Evolutionary conservation across 2,888 invertebrate species (phyloP), one percentile per base, ranked within the genome.

Genomic region (Tenthredo scrophulariae): DNA sequence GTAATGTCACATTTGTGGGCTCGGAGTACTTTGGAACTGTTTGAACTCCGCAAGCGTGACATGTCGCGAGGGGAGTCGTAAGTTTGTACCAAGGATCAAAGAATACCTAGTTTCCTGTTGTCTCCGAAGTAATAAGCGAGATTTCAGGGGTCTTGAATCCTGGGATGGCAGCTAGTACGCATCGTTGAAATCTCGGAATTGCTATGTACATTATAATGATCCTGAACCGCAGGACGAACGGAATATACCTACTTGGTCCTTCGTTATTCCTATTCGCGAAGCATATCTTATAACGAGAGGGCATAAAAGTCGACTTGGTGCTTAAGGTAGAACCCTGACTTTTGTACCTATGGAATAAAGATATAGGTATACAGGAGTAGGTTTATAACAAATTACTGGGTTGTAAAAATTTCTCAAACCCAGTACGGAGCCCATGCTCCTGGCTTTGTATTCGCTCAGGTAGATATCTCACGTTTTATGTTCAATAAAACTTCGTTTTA

Each of bases 401-500:
- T 80, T 80, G 80, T 80, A 80, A 80, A 80, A 80, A 74, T 40
- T 80, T 62, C 46, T 80, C 62, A 33, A 80, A 80, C 80, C 80
- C 58, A 62, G 77, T 54, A 26, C 40, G 22, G 46, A 54, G 77
- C 72, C 72, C 43, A 13, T 26, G 2, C 54, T 40, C 50, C 18
- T 77, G 15, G 29, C 77, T 77, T 77, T 54, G 77, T 77, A 77
- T 77, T 77, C 77, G 77, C 54, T 77, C 46, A 46, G 83, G 67
- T 83, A 82, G 80, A 85, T 80, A 43, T 82, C 54, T 77, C 40
- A 50, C 65, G 70, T 72, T 85, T 85, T 79, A 85, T 85, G 85
- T 40, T 72, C 82, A 79, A 85, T 85, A 85, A 85, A 85, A 85
- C 46, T 50, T 65, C 67, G 67, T n/a, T 65, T 80, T 70, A 82